Base-by-base conservation (phyloP, 2,113 vertebrate genomes). In the Elaphurus davidianus region DNA sequence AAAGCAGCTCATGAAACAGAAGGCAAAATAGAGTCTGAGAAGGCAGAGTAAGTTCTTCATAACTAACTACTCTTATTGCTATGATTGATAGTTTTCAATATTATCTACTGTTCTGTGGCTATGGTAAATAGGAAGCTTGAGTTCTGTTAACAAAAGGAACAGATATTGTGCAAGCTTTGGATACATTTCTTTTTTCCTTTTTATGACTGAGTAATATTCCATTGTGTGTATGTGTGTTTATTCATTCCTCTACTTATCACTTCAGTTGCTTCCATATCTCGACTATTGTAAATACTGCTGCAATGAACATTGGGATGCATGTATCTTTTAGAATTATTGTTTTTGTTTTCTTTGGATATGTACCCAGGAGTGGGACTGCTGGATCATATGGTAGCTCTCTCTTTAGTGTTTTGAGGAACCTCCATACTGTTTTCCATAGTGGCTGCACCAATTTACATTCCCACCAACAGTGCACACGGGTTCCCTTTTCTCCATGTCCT, bases 1-100 rank as follows among this genome's bases (percentile, higher is more conserved):
- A 98, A 98, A 90, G 99, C 98, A 84, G 98, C 98, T 64, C 88
- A 97, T 91, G 99, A 99, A 93, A 98, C 97, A 94, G 99, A 99
- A 97, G 99, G 98, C 98, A 99, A 99, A 98, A 98, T 98, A 16
- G 99, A 99, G 96, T 98, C 99, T 10, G 99, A 99, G 98, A 99
- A 99, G 96, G 99, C 99, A 36, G 99, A 99, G 99, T 99, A 98
- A 99, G 99, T 99, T 87, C 87, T 81, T 27, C 9, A 91, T 36
- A 36, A 8, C 45, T 36, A 36, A 8, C 45, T n/a, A 11, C 27
- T 74, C 88, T 40, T 6, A 84, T 2, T 12, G n/a, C 62, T 82
- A 6, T 13, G 28, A 27, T 40, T 40, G 47, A 57, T 47, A 81
- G 45, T 99, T 85, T 59, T 79, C 17, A 30, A 54, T 12, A 36